Base-by-base conservation (phyloP, 1,140 invertebrate species). In the Drosophila malerkotliana region DNA sequence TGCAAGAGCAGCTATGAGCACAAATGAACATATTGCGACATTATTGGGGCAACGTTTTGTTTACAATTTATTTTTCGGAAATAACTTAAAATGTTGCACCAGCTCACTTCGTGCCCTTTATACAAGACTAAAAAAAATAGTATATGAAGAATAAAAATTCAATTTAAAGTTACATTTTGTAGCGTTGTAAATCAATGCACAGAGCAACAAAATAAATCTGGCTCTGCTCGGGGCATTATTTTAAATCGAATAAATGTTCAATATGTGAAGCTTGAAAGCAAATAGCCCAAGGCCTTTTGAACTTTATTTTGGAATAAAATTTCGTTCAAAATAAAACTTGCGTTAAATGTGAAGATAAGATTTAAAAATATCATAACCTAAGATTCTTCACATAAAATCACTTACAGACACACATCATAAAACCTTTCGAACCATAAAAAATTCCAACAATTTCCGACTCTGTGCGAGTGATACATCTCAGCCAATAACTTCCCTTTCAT, bases 401-500 rank as follows among this genome's bases (percentile, higher is more conserved):
- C 48, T 48, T 34, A 1, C 39, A 9, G 34, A 26, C 45, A 24
- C 10, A 24, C 21, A 67, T 66, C 60, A 53, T 66, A 30, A 69
- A 69, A 30, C 24, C 26, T 1, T 18, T 39, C 41, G 12, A 39
- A 39, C n/a, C 26, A 30, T 21, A 57, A 48, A 30, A 49, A 69
- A 69, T 57, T 32, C 14, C 18, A 14, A 37, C 64, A 41, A 56
- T 69, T 68, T 57, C 51, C 63, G 12, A 28, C 39, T 41, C 18
- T 41, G 15, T 57, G 59, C 26, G 15, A 9, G n/a, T 18, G 55
- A 63, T 28, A 59, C 26, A 45, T 57, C 58, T 45, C 28, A 7
- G 44, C 41, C 63, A 71, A 71, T 71, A 69, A 69, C 63, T 69
- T 71, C 64, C 66, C 63, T 24, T 69, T 71, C 67, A 49, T 57